Conservation (phyloP, 2,797 vertebrate species). For the Dermochelys coriacea region DNA sequence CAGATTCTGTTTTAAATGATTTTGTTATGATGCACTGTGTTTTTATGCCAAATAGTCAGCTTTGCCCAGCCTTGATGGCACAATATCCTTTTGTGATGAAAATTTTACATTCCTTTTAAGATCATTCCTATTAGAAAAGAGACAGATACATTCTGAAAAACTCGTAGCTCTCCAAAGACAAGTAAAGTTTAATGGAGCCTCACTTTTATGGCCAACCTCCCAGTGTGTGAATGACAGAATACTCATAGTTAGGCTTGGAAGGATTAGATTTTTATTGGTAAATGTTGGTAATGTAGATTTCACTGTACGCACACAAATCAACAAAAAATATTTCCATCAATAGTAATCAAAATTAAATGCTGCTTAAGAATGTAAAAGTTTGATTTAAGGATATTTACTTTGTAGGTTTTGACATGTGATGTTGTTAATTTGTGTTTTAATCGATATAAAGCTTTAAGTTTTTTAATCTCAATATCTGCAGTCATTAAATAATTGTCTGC, state of each 20-base stretch:
- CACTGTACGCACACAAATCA: background rate
- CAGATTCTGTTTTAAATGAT: slow-evolving; percentile 94
- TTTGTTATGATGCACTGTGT: slow-evolving; percentile 97
- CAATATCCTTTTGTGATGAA: slow-evolving; percentile 94
- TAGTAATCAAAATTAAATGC: background rate
- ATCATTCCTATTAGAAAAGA: fast-evolving
- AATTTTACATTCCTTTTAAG: slow-evolving; percentile 15
- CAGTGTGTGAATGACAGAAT: background rate
- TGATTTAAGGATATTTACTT: background rate
- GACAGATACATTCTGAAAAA: background rate
- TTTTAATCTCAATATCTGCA: too few relatives aligned
- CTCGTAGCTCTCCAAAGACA: background rate
- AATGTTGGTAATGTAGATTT: background rate
- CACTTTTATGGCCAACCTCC: slow-evolving; percentile 1
- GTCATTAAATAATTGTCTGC: too few relatives aligned
- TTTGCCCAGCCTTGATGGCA: slow-evolving; percentile 92
- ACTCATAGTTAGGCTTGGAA: background rate
- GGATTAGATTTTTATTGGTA: background rate
- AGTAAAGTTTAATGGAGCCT: background rate
- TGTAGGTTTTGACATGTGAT: background rate
- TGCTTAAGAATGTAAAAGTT: background rate
- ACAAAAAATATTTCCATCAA: background rate
- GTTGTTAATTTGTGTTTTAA: background rate
- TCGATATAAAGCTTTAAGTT: too few relatives aligned
- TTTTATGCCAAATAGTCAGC: slow-evolving; percentile 95